Percentiles rank a stretch among this genome's conserved stretches.
These are phyloP conservation scores for Volucella bombylans DNA, from an alignment of 2,888 invertebrate genomes.

Conservation along the genomic window DNA sequence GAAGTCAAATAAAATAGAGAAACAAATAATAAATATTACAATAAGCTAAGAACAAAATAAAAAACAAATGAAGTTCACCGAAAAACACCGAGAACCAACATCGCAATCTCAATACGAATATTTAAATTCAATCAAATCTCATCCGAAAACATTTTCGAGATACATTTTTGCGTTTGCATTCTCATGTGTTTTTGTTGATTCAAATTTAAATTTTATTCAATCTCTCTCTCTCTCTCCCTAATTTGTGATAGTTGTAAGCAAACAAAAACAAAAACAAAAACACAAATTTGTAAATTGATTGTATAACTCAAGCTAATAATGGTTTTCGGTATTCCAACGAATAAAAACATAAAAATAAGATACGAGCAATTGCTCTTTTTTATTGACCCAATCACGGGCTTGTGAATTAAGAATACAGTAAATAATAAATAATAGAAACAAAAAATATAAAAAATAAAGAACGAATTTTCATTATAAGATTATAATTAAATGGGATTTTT, in stretches of 20 bases:
- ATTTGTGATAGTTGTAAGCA: conserved; percentile 69
- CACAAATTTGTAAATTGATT: conserved; percentile 61
- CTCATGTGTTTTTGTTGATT: conserved; percentile 9
- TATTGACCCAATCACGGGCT: conserved; percentile 22
- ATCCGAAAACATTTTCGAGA: conserved; percentile 35
- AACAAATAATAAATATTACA: conserved; percentile 28
- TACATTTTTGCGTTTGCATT: conserved; percentile 1
- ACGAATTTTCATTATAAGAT: conserved; percentile 41
- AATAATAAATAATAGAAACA: neutral
- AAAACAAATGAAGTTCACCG: conserved; percentile 18
- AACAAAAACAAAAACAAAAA: conserved; percentile 38
- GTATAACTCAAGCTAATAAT: conserved; percentile 54
- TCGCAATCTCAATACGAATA: conserved; percentile 22
- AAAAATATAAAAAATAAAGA: neutral
- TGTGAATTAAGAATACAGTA: conserved; percentile 7
- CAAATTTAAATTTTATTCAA: conserved; percentile 19
- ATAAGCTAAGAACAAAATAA: conserved; percentile 19
- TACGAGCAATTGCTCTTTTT: conserved; percentile 24
- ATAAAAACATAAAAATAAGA: conserved; percentile 38
- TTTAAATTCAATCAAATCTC: conserved; percentile 25
- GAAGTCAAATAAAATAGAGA: conserved; percentile 24
- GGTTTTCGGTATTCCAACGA: conserved; percentile 74
- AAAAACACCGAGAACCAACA: conserved; percentile 32
- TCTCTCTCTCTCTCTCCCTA: conserved; percentile 26
- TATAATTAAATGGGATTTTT: conserved; percentile 24